phyloP scores from a whole-genome alignment of 2,888 invertebrate species.

The Dastarcus helophoroides region DNA sequence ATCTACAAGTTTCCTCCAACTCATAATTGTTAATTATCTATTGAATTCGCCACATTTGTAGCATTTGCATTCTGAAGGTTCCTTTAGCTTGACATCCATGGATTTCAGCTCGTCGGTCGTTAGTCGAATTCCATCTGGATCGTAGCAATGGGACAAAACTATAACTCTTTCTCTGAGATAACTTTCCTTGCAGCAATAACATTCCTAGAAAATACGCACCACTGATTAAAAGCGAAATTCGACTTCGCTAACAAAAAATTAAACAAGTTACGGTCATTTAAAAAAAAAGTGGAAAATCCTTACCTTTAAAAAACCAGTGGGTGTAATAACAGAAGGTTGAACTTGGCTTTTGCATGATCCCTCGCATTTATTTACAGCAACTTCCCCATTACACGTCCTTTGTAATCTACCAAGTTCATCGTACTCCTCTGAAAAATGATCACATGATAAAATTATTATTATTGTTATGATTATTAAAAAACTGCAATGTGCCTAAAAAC shows the following conservation, averaged over 20 bases:
- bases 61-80: conserved; percentile 84
- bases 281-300: not conserved
- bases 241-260: not conserved
- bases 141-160: conserved; percentile 74
- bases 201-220: conserved; percentile 53
- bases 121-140: conserved; percentile 72
- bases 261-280: too few relatives aligned
- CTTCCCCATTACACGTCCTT: conserved; percentile 80
- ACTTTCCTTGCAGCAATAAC: conserved; percentile 84
- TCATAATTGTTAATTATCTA: too few relatives aligned
- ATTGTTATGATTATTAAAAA: not conserved
- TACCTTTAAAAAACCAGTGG: conserved; percentile 83
- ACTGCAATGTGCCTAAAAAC: conserved; percentile 41
- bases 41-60: conserved; percentile 81
- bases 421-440: conserved; percentile 60
- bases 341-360: conserved; percentile 87
- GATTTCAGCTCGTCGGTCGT: conserved; percentile 55
- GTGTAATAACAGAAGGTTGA: conserved; percentile 78
- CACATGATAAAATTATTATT: conserved; percentile 11
- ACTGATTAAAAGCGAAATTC: not conserved
- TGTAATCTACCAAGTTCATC: conserved; percentile 73
- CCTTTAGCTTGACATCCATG: conserved; percentile 74
- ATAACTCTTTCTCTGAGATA: conserved; percentile 71
- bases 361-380: conserved; percentile 87
- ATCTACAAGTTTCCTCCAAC: too few relatives aligned